phyloP scores from a whole-genome alignment of 2,888 invertebrate genomes.

The Pachymerium ferrugineum region DNA sequence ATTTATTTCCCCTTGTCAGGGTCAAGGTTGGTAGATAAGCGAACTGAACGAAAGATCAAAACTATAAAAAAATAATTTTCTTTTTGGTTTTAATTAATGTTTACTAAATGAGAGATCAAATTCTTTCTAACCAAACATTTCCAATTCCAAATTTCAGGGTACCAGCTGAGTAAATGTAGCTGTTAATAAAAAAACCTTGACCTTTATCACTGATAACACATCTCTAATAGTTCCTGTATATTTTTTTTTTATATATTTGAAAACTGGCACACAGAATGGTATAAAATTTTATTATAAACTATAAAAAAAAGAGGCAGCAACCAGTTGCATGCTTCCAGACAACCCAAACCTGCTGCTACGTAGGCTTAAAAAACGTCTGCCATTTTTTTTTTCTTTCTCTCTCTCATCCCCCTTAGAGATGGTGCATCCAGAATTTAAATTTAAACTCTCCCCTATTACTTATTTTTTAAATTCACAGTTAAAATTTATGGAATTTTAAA shows the following conservation, averaged over 20 bases:
- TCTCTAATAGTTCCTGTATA: constrained; percentile 8
- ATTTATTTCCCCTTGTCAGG: background rate
- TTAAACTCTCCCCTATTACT: too few relatives aligned
- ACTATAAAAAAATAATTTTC: too few relatives aligned
- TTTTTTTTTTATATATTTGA: too few relatives aligned
- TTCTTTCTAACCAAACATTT: background rate
- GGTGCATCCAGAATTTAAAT: too few relatives aligned
- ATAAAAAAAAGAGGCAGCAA: background rate
- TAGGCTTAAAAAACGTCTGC: background rate
- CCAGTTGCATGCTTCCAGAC: background rate
- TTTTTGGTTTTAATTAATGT: too few relatives aligned
- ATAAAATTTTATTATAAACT: background rate
- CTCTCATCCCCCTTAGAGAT: background rate
- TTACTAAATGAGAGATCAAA: background rate
- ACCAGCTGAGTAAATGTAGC: background rate
- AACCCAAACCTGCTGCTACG: background rate
- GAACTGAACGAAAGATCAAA: background rate
- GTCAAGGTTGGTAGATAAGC: background rate
- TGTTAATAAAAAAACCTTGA: constrained; percentile 4
- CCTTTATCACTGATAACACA: constrained; percentile 11
- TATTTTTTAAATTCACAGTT: too few relatives aligned
- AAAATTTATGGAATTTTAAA: too few relatives aligned
- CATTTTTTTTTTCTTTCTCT: background rate
- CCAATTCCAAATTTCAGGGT: background rate
- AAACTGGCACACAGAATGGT: background rate